phyloP scores from a whole-genome alignment of 37 sponge, comb jelly and placozoan genomes.

The Spongilla lacustris region DNA sequence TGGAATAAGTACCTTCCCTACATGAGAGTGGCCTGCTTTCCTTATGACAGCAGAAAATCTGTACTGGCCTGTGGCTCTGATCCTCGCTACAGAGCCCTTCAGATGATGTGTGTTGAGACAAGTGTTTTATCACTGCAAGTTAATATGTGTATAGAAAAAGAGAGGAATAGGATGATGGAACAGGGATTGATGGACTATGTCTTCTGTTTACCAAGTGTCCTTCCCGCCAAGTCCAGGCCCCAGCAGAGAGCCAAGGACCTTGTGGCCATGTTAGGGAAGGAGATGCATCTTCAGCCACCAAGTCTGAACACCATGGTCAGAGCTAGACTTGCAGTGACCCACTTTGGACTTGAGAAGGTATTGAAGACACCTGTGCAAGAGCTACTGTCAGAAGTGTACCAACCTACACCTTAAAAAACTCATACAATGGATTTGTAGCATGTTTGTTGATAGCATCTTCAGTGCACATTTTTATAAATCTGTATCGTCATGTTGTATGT shows the following conservation, averaged over 20 bases:
- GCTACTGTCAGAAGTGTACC: no score
- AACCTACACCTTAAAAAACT: no score
- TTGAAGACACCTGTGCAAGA: slow-evolving; percentile 9
- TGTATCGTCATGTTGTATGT: no score
- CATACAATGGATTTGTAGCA: no score
- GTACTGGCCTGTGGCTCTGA: no score
- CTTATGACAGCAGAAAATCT: background rate
- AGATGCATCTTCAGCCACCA: slow-evolving; percentile 9
- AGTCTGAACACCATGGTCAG: slow-evolving; percentile 5
- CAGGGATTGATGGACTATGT: background rate
- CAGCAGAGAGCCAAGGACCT: background rate
- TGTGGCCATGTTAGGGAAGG: background rate
- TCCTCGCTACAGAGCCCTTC: no score
- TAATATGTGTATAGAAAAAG: no score
- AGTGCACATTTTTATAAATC: no score
- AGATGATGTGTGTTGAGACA: no score
- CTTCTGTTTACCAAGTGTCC: background rate
- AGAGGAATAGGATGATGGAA: background rate
- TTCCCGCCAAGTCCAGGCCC: background rate
- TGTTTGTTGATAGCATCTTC: no score
- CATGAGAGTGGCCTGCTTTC: slow-evolving; percentile 21
- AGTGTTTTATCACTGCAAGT: no score
- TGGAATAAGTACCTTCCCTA: slow-evolving; percentile 38
- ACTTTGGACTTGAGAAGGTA: slow-evolving; percentile 21
- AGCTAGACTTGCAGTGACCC: background rate